Base-by-base conservation (phyloP, 2,888 invertebrate genomes). In the Tipula confusa region DNA sequence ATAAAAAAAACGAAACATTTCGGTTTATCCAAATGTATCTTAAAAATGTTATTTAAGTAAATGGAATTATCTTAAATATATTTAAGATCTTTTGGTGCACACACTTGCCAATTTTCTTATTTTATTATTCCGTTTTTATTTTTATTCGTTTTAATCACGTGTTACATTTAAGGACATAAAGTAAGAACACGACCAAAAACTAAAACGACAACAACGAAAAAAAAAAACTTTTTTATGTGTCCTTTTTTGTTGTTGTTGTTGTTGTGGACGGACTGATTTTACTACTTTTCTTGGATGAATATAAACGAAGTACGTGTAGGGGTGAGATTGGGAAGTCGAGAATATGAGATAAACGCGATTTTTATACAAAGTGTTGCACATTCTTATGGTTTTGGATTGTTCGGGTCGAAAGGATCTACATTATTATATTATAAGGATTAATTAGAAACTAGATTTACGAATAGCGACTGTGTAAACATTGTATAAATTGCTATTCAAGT, bases 31-130 rank as follows among this genome's bases (percentile, higher is more conserved):
- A 64, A 64, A 64, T 64, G 64, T 64, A 64, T 64, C 64, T 64
- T 64, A 64, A 64, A 64, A 64, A 64, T 64, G 64, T 64, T 64
- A 64, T 64, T 64, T 64, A 64, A 64, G 64, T 24, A 64, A 64
- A 64, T 64, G 64, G 64, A 64, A 64, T 64, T 64, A 64, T 64
- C 64, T 64, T 64, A 43, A n/a, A 33, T 33, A 9, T 6, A 64
- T 64, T 64, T 64, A 64, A 64, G 64, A 24, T 64, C 24, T 1
- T 64, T 43, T 43, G 43, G 43, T 43, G 1, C 43, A 43, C 43
- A 43, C 43, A 43, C 3, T 24, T 24, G 0, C 9, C 24, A 18
- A 64, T n/a, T n/a, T n/a, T 64, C 64, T 64, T 24, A 64, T 24
- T 64, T 64, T 64, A 64, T 24, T 64, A 64, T 64, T 64, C 64